Evolutionary conservation across 2,888 invertebrate species (phyloP).

Genomic region (Drosophila stalkeri): DNA sequence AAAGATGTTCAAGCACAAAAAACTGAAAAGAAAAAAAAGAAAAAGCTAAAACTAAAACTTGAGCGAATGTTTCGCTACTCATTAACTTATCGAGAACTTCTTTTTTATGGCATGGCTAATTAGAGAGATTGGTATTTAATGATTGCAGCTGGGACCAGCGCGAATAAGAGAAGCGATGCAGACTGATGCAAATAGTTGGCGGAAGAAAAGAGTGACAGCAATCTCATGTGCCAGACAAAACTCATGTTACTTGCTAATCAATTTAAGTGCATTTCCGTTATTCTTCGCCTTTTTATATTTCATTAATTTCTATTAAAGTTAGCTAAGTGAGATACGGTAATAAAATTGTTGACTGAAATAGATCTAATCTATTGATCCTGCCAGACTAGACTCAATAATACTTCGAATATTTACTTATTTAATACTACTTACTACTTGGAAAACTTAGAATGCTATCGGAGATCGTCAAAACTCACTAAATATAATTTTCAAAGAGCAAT

Average conservation of each 20-base stretch:
- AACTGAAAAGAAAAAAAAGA: not conserved
- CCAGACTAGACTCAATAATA: too few species aligned
- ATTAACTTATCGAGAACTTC: slow-evolving; percentile 40
- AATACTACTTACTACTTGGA: too few species aligned
- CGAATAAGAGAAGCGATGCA: not conserved
- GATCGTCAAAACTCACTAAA: not conserved
- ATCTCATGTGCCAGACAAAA: slow-evolving; percentile 12
- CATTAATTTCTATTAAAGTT: not conserved
- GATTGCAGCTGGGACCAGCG: slow-evolving; percentile 39
- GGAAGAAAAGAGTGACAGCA: not conserved
- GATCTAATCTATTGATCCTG: not conserved
- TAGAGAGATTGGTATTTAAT: slow-evolving; percentile 46
- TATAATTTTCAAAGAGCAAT: slow-evolving; percentile 11
- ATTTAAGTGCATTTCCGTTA: slow-evolving; percentile 19
- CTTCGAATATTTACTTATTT: too few species aligned
- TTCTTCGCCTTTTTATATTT: too few species aligned
- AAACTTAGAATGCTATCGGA: too few species aligned
- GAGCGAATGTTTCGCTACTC: slow-evolving; percentile 30
- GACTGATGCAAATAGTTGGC: not conserved
- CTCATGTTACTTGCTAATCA: slow-evolving; percentile 20
- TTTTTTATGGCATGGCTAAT: slow-evolving; percentile 29
- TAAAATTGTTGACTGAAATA: not conserved
- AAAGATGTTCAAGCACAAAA: slow-evolving; percentile 33
- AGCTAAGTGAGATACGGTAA: not conserved
- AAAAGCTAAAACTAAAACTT: slow-evolving; percentile 19